Conservation (phyloP, 2,113 vertebrate genomes). For the Nicator chloris region DNA sequence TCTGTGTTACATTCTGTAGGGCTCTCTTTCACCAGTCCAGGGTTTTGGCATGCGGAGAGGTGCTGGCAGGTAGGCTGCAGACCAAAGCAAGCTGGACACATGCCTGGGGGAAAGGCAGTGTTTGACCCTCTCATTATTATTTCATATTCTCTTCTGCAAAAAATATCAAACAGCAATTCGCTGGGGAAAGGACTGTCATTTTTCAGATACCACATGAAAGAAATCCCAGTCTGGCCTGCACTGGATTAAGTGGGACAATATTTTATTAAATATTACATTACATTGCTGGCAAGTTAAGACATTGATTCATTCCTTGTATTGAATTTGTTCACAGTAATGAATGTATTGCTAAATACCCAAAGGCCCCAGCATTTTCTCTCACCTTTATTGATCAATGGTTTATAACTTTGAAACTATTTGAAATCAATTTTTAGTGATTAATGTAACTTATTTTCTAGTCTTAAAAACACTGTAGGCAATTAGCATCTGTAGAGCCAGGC, state of each 20-base stretch:
- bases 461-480: neutral
- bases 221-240: neutral
- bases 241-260: neutral
- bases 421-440: conserved; percentile 11
- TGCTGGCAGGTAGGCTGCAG: neutral
- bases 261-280: neutral
- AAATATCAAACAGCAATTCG: neutral
- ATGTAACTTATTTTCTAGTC: neutral
- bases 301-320: neutral
- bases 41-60: neutral
- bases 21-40: neutral
- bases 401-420: conserved; percentile 26
- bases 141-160: neutral
- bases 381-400: conserved; percentile 40
- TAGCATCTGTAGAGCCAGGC: neutral
- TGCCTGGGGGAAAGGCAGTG: neutral
- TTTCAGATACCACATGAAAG: neutral
- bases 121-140: neutral
- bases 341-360: neutral
- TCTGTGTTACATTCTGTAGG: neutral
- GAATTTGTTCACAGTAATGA: conserved; percentile 36
- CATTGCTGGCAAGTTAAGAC: neutral
- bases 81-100: neutral
- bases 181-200: neutral
- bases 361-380: neutral